Percentiles rank a stretch among this genome's conserved stretches.
Conservation (phyloP, 1,140 invertebrate genomes). For the Macrobrachium nipponense region DNA sequence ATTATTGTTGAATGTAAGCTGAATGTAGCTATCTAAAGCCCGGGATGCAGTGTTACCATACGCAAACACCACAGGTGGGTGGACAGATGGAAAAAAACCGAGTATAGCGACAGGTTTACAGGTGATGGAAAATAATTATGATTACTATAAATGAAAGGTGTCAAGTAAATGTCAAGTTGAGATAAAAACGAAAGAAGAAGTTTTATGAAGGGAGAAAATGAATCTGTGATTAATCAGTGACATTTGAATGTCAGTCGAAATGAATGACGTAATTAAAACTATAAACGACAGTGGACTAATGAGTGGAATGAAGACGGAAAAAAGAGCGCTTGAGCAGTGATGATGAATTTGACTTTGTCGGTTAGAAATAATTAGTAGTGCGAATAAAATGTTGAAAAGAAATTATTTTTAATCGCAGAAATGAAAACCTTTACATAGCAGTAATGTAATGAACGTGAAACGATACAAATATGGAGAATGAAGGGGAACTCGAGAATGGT, state of each 20-base stretch:
- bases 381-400: background rate
- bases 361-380: background rate
- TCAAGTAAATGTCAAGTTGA: too few relatives aligned
- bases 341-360: background rate
- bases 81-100: too few relatives aligned
- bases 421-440: background rate
- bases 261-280: background rate
- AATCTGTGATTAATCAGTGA: too few relatives aligned
- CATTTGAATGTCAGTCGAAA: background rate
- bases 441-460: background rate
- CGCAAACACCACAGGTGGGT: too few relatives aligned
- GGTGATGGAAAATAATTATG: too few relatives aligned
- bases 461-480: background rate
- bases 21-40: too few relatives aligned
- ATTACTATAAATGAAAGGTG: too few relatives aligned
- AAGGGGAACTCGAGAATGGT: background rate
- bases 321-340: background rate
- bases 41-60: too few relatives aligned
- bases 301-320: background rate
- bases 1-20: too few relatives aligned
- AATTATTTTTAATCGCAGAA: background rate
- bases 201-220: too few relatives aligned
- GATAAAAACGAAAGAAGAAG: too few relatives aligned
- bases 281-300: background rate
- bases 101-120: too few relatives aligned